A percentile compares a stretch with the other conserved stretches of the same genome.
Conservation (phyloP, 2,888 invertebrate genomes). For the Metopia argyrocephala region DNA sequence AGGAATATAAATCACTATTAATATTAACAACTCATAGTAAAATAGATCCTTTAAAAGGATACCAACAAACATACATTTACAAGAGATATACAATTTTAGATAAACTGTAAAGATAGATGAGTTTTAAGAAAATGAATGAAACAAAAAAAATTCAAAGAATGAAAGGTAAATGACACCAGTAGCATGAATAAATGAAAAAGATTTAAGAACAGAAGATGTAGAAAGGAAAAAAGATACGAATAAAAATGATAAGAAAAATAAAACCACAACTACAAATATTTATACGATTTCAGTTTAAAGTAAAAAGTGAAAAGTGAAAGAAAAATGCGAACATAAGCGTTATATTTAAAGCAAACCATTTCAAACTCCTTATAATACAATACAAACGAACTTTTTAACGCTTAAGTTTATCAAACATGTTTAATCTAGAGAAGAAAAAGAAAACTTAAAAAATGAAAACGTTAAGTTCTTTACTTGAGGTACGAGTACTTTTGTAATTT, state of each 20-base stretch:
- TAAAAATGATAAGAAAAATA: constrained; percentile 62
- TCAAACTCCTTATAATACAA: too few species aligned
- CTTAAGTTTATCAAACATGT: constrained; percentile 42
- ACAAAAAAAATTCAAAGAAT: neutral
- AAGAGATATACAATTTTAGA: constrained; percentile 73
- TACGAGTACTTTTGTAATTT: neutral
- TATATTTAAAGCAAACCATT: neutral
- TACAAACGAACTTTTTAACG: neutral
- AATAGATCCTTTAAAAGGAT: neutral
- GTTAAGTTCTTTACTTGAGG: neutral
- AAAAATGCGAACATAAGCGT: neutral
- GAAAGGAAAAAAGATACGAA: constrained; percentile 42
- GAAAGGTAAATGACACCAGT: constrained; percentile 60
- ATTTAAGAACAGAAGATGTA: constrained; percentile 31
- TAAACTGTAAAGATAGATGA: constrained; percentile 67
- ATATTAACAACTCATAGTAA: constrained; percentile 18
- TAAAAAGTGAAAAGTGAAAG: neutral
- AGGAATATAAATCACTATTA: constrained; percentile 36
- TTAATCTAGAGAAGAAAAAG: constrained; percentile 26
- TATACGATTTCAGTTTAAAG: neutral
- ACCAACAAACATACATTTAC: constrained; percentile 6
- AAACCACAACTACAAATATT: constrained; percentile 35
- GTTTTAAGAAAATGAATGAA: constrained; percentile 39
- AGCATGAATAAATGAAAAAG: constrained; percentile 33
- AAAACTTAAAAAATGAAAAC: constrained; percentile 31